Conservation (phyloP, 2,113 vertebrate genomes). For the Chionodraco myersi region DNA sequence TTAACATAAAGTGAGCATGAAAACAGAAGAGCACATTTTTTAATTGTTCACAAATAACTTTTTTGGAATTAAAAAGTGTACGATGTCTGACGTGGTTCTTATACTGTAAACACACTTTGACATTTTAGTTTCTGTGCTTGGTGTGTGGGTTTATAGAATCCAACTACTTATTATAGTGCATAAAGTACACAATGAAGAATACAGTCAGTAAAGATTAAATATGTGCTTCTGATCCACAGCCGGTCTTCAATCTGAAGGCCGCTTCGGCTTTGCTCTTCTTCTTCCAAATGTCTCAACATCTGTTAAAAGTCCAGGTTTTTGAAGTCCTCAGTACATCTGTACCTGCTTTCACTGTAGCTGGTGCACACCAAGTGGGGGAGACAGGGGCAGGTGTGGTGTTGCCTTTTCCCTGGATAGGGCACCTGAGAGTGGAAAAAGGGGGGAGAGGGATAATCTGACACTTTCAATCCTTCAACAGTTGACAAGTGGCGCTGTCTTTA, state of each 20-base stretch:
- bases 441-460: constrained; percentile 36
- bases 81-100: constrained; percentile 23
- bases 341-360: constrained; percentile 81
- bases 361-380: constrained; percentile 86
- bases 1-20: constrained; percentile 32
- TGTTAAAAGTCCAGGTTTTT: constrained; percentile 88
- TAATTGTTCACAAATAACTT: constrained; percentile 37
- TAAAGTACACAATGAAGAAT: constrained; percentile 60
- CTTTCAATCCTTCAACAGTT: constrained; percentile 34
- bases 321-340: constrained; percentile 87
- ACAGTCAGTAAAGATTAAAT: constrained; percentile 32
- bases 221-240: constrained; percentile 29
- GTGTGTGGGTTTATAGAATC: constrained; percentile 31
- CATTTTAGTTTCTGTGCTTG: constrained; percentile 17
- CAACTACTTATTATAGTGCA: constrained; percentile 56
- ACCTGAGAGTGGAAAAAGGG: constrained; percentile 77
- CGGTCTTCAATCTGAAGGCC: constrained; percentile 25
- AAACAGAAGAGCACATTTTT: constrained; percentile 37
- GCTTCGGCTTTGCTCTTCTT: constrained; percentile 14
- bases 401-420: constrained; percentile 88
- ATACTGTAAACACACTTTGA: not conserved
- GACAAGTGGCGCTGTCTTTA: constrained; percentile 13
- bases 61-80: constrained; percentile 24
- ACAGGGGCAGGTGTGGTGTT: constrained; percentile 92
- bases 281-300: not conserved